A percentile compares a stretch with the other conserved stretches of the same genome.
Conservation (phyloP, 2,113 vertebrate genomes). For the Enhydra lutris region DNA sequence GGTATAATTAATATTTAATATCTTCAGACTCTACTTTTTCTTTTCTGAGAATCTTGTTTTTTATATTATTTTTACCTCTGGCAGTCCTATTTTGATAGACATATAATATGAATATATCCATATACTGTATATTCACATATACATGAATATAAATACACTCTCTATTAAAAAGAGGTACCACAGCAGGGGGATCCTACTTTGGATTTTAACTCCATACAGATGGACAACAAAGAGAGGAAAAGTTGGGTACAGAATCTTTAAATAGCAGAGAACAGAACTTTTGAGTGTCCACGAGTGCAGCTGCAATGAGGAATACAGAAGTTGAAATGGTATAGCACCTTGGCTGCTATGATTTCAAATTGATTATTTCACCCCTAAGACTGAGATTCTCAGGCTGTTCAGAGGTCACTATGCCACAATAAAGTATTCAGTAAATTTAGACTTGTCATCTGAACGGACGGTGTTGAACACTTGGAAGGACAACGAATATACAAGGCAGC, state of each 20-base stretch:
- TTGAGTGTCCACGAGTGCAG: neutral
- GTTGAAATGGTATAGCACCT: neutral
- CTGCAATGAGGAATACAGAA: neutral
- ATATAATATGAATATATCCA: neutral
- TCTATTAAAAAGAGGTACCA: constrained; percentile 30
- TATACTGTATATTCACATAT: neutral
- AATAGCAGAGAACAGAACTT: neutral
- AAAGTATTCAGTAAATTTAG: neutral
- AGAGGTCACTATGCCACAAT: neutral
- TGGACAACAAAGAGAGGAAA: neutral
- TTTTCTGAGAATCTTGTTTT: constrained; percentile 13
- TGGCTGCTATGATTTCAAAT: neutral
- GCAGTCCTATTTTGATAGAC: neutral
- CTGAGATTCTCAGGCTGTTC: neutral
- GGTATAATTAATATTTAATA: constrained; percentile 25
- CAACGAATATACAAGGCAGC: neutral
- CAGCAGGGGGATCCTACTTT: neutral
- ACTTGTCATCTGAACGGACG: neutral
- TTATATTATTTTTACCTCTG: constrained; percentile 22
- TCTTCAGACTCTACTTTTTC: neutral
- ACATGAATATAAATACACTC: neutral
- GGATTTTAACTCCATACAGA: constrained; percentile 12
- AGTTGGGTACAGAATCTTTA: neutral
- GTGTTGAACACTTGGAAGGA: neutral
- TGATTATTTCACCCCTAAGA: neutral